Evolutionary conservation across 2,113 vertebrate genomes (phyloP), one percentile per base, ranked within the genome.

Genomic region (Synchiropus splendidus): DNA sequence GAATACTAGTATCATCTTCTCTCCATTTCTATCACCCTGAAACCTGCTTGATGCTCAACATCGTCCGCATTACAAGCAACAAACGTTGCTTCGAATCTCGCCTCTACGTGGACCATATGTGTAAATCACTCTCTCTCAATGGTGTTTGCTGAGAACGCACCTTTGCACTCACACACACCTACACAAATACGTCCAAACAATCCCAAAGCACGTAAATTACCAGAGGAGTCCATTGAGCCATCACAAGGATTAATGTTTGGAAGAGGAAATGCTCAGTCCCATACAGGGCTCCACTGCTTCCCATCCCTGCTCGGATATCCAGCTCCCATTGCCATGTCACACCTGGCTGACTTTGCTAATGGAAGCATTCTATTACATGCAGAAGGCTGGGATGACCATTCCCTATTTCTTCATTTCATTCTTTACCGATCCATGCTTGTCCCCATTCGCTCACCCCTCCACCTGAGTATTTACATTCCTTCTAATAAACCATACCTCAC

Each of bases 291-390:
- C 11, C 58, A 32, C 47, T 31, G 12, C 41, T 56, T 58, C 55
- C 49, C 52, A 60, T 27, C 21, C 21, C 51, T 51, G 54, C 70
- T 65, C 46, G 54, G 64, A 59, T 72, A 69, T 73, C 62, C 58
- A 65, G 62, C 67, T 59, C 61, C 45, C 45, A 16, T 66, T 60
- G 54, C 48, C 57, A 57, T 14, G 73, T 83, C 82, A 75, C 83
- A 85, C 79, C 80, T 82, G 80, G 67, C 51, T 83, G 70, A 51
- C 36, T 82, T 60, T 50, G 64, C 74, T 85, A 84, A 85, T 85
- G 69, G 75, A 78, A 76, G 66, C 71, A 74, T 81, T 80, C 80
- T 64, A 73, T 81, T 51, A 17, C 66, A 71, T 58, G 48, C 67
- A 60, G 52, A 38, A 56, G 36, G 43, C 54, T 54, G 64, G 47